These are phyloP conservation scores for Eumaeus atala DNA, from an alignment of 1,140 invertebrate species.

Conservation along the genomic window DNA sequence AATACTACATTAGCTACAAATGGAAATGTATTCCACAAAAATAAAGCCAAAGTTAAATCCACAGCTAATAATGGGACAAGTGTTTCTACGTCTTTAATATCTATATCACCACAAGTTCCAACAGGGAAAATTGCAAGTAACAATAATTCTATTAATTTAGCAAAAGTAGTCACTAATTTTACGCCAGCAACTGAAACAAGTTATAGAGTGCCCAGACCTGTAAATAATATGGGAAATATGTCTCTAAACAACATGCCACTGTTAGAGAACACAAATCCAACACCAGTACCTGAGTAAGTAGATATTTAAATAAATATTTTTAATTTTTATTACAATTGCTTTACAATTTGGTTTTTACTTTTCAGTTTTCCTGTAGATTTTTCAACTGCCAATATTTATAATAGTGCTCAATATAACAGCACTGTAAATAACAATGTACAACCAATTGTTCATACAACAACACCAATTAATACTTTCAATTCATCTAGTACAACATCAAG, in stretches of 20 bases:
- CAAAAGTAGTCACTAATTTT: conserved; percentile 48
- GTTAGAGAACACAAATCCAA: conserved; percentile 21
- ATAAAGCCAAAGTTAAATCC: conserved; percentile 48
- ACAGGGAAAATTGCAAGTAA: conserved; percentile 39
- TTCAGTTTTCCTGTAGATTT: conserved; percentile 73
- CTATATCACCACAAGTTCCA: conserved; percentile 47
- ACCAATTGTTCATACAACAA: conserved; percentile 31
- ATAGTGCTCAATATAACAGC: conserved; percentile 68
- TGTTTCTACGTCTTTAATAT: conserved; percentile 48
- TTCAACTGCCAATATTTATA: conserved; percentile 70
- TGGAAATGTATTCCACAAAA: conserved; percentile 46
- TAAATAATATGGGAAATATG: conserved; percentile 41
- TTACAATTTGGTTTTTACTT: conserved; percentile 24
- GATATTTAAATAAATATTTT: conserved; percentile 5
- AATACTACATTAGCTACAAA: conserved; percentile 39
- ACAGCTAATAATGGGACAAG: conserved; percentile 28
- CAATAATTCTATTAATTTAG: conserved; percentile 41
- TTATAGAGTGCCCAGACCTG: conserved; percentile 50
- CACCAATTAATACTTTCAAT: conserved; percentile 48
- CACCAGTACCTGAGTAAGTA: conserved; percentile 62
- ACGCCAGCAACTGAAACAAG: conserved; percentile 36
- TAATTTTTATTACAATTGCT: neutral
- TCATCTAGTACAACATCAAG: conserved; percentile 38
- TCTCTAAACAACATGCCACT: conserved; percentile 29
- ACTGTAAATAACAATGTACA: conserved; percentile 51